Evolutionary conservation across 2,888 invertebrate genomes (phyloP).

Genomic region (Helicoverpa assulta): DNA sequence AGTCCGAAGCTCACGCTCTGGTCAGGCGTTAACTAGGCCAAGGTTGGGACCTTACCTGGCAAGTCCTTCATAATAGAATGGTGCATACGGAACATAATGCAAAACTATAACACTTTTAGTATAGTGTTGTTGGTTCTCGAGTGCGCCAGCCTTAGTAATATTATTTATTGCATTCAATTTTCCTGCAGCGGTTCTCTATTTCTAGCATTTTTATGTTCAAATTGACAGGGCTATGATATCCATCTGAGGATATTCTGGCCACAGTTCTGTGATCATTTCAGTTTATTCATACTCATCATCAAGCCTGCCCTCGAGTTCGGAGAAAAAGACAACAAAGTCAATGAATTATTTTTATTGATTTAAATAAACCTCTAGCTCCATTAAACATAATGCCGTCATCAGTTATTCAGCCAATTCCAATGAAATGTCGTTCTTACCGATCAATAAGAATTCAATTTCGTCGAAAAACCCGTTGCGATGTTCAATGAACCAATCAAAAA

Average conservation of each 20-base stretch:
- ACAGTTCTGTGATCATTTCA: too few species aligned
- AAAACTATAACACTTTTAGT: not conserved
- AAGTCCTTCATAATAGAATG: conserved; percentile 56
- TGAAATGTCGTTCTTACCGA: not conserved
- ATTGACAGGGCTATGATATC: too few species aligned
- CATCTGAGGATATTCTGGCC: too few species aligned
- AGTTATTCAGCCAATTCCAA: not conserved
- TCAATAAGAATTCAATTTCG: not conserved
- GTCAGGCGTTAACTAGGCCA: conserved; percentile 46
- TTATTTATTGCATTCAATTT: too few species aligned
- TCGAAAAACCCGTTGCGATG: not conserved
- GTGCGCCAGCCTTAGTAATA: not conserved
- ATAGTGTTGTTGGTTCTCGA: not conserved
- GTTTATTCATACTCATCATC: too few species aligned
- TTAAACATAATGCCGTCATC: too few species aligned
- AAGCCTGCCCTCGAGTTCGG: too few species aligned
- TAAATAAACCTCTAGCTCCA: too few species aligned
- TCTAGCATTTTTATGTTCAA: too few species aligned
- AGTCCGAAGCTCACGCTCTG: conserved; percentile 14
- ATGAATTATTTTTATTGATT: too few species aligned
- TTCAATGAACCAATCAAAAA: not conserved
- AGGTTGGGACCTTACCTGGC: conserved; percentile 63
- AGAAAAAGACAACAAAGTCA: too few species aligned
- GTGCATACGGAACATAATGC: conserved; percentile 17
- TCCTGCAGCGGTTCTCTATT: too few species aligned